Conservation (phyloP, 2,888 invertebrate genomes). For the Miltochrista miniata region DNA sequence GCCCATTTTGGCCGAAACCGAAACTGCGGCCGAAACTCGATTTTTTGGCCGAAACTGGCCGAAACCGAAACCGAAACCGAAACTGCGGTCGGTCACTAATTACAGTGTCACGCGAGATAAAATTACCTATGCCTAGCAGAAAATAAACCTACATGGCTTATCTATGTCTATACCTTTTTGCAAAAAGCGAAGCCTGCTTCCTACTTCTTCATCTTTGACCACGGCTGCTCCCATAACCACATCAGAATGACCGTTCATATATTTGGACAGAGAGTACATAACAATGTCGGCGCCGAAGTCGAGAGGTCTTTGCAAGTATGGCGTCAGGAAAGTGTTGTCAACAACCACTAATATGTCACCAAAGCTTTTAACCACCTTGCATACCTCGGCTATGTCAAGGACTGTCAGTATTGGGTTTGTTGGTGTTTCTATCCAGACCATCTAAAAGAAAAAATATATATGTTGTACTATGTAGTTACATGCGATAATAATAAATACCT, state of each 20-base stretch:
- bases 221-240: conserved; percentile 97
- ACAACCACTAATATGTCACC: conserved; percentile 32
- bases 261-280: conserved; percentile 97
- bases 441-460: conserved; percentile 81
- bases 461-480: too few relatives aligned
- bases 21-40: too few relatives aligned
- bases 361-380: conserved; percentile 79
- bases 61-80: too few relatives aligned
- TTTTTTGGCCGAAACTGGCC: too few relatives aligned
- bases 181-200: conserved; percentile 89
- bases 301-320: conserved; percentile 95
- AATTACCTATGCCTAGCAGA: too few relatives aligned
- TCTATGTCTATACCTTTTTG: conserved; percentile 95
- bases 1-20: too few relatives aligned
- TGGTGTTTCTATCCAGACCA: conserved; percentile 97
- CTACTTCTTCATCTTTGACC: conserved; percentile 88
- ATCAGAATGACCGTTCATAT: conserved; percentile 99
- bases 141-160: too few relatives aligned
- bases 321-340: conserved; percentile 85
- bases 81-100: too few relatives aligned
- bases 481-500: too few relatives aligned
- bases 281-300: conserved; percentile 95
- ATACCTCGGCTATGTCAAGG: conserved; percentile 90
- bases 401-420: conserved; percentile 97
- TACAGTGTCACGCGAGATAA: too few relatives aligned